Evolutionary conservation across 64 coral and sea anemone genomes (phyloP).

Genomic region (Astreopora myriophthalma): DNA sequence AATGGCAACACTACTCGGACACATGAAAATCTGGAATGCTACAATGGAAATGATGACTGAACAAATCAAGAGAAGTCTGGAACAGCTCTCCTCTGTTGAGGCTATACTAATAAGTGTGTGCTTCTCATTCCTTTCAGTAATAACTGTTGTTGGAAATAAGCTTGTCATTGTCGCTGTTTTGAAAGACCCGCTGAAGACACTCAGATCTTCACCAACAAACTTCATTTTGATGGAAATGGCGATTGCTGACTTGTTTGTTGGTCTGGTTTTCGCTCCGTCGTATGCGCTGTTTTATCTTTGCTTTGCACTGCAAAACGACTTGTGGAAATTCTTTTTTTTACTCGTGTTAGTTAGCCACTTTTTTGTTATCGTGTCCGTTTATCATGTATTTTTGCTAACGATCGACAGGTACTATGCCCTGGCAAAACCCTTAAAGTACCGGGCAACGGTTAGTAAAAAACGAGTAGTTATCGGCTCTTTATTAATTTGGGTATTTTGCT

Average conservation of each 20-base stretch:
- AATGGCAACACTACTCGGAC: neutral
- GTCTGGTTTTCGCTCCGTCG: neutral
- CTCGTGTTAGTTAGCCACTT: neutral
- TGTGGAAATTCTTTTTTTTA: neutral
- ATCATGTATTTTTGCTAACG: conserved; percentile 5
- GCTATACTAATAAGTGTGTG: neutral
- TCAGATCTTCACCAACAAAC: neutral
- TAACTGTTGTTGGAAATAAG: neutral
- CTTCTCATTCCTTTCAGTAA: neutral
- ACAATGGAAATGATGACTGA: neutral
- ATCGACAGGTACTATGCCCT: conserved; percentile 34
- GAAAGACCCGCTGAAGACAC: conserved; percentile 19
- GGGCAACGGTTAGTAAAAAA: conserved; percentile 23
- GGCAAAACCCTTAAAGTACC: conserved; percentile 33
- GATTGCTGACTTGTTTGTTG: neutral
- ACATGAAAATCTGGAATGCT: conserved; percentile 6
- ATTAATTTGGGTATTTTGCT: neutral
- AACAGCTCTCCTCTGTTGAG: neutral
- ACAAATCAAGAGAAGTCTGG: neutral
- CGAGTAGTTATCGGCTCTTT: neutral
- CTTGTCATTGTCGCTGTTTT: conserved; percentile 32
- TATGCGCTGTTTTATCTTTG: neutral
- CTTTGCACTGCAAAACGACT: neutral
- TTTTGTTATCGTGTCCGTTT: neutral
- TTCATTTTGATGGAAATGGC: neutral